These are phyloP conservation scores for Drosophila mayri DNA, from an alignment of 1,140 invertebrate species.

Conservation along the genomic window DNA sequence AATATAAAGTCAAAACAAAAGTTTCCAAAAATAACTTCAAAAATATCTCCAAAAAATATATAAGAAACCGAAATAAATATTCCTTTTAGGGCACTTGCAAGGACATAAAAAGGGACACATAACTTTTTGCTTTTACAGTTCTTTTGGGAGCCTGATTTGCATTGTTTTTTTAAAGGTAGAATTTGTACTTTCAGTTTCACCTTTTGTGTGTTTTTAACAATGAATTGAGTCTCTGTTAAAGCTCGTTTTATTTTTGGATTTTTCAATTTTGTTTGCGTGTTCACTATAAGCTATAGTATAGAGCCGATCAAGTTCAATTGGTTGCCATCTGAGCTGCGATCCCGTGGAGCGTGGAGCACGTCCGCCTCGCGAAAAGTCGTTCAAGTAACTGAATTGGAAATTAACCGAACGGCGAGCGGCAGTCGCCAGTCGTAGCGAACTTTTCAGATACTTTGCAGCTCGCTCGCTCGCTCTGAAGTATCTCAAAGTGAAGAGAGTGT, in stretches of 20 bases:
- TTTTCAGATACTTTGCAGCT: constrained; percentile 32
- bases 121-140: constrained; percentile 23
- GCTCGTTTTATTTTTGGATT: constrained; percentile 26
- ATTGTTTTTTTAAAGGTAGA: not conserved
- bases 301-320: constrained; percentile 57
- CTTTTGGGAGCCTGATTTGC: constrained; percentile 7
- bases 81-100: constrained; percentile 33
- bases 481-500: constrained; percentile 8
- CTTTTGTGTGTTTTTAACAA: constrained; percentile 40
- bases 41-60: not conserved
- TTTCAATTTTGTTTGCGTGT: constrained; percentile 52
- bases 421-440: constrained; percentile 24
- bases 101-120: constrained; percentile 24
- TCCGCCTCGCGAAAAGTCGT: constrained; percentile 81
- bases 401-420: constrained; percentile 34
- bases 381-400: constrained; percentile 66
- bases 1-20: constrained; percentile 28
- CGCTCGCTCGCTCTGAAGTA: not conserved
- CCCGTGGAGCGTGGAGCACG: constrained; percentile 52
- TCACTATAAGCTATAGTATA: constrained; percentile 57
- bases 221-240: constrained; percentile 22
- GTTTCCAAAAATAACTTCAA: constrained; percentile 28
- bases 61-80: constrained; percentile 19
- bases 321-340: constrained; percentile 51
- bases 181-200: constrained; percentile 14